Evolutionary conservation across 2,888 invertebrate species (phyloP).

Genomic region (Agriopis marginaria): DNA sequence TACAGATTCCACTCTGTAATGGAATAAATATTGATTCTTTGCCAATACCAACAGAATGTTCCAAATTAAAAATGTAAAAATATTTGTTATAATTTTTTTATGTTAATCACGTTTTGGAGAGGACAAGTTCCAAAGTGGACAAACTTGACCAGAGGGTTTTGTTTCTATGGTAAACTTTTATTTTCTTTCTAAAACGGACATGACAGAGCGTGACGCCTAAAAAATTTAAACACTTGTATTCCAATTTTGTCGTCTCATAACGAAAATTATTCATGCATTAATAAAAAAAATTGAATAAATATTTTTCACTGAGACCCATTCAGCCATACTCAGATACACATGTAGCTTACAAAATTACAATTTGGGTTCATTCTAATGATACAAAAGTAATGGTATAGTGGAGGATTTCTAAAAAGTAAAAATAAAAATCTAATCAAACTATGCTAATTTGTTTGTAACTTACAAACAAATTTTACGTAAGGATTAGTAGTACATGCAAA

Average conservation of each 20-base stretch:
- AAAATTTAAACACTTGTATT: slow-evolving; percentile 56
- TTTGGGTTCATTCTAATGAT: slow-evolving; percentile 2
- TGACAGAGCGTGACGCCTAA: slow-evolving; percentile 66
- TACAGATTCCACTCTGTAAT: too few relatives aligned
- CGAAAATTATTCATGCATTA: slow-evolving; percentile 14
- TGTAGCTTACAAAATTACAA: not conserved
- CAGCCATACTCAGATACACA: not conserved
- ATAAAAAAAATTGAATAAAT: slow-evolving; percentile 1
- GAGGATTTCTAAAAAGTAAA: not conserved
- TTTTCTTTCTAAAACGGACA: not conserved
- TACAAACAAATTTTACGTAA: not conserved
- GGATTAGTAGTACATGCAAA: slow-evolving; percentile 6
- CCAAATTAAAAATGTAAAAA: too few relatives aligned
- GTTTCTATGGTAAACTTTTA: not conserved
- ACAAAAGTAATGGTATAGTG: not conserved
- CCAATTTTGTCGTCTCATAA: slow-evolving; percentile 62
- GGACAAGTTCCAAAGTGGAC: too few relatives aligned
- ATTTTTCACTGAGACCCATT: not conserved
- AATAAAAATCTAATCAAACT: not conserved
- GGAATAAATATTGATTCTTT: too few relatives aligned
- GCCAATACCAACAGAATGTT: too few relatives aligned
- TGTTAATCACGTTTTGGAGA: not conserved
- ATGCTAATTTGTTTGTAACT: not conserved
- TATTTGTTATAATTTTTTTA: not conserved
- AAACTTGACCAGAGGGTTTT: too few relatives aligned